Evolutionary conservation across 2,113 vertebrate species (phyloP).

Genomic region (Saccopteryx bilineata): DNA sequence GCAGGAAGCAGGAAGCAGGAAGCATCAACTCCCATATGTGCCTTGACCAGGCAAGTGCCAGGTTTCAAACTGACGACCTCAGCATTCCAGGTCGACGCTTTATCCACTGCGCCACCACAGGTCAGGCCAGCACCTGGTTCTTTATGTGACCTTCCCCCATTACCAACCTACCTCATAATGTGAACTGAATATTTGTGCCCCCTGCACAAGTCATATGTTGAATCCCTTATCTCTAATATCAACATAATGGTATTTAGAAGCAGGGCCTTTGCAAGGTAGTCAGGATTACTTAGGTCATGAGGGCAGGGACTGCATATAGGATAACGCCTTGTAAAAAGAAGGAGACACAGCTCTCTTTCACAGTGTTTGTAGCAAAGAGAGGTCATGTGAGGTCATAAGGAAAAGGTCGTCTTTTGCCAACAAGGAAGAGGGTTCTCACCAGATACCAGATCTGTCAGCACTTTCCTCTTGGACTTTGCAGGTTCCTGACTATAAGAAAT

Average conservation of each 20-base stretch:
- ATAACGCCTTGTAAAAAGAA: neutral
- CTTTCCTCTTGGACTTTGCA: neutral
- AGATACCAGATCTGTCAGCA: neutral
- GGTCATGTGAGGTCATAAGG: neutral
- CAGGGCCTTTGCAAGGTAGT: neutral
- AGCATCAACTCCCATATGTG: too few species aligned
- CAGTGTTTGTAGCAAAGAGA: neutral
- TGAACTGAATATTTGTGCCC: neutral
- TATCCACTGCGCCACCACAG: too few species aligned
- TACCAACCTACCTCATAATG: neutral
- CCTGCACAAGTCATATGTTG: neutral
- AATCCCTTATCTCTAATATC: neutral
- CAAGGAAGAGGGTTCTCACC: neutral
- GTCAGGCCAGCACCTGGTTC: too few species aligned
- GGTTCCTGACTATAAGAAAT: neutral
- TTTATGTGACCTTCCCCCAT: too few species aligned
- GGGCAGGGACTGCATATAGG: too few species aligned
- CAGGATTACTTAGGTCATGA: neutral
- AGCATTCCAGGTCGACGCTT: too few species aligned
- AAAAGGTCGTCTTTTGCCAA: neutral
- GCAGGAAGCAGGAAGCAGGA: too few species aligned
- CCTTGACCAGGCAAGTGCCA: too few species aligned
- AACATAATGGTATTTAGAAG: neutral
- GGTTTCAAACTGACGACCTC: too few species aligned
- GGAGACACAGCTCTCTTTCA: neutral